These are phyloP conservation scores for Brenthis daphne DNA, from an alignment of 2,888 invertebrate species.

Conservation along the genomic window DNA sequence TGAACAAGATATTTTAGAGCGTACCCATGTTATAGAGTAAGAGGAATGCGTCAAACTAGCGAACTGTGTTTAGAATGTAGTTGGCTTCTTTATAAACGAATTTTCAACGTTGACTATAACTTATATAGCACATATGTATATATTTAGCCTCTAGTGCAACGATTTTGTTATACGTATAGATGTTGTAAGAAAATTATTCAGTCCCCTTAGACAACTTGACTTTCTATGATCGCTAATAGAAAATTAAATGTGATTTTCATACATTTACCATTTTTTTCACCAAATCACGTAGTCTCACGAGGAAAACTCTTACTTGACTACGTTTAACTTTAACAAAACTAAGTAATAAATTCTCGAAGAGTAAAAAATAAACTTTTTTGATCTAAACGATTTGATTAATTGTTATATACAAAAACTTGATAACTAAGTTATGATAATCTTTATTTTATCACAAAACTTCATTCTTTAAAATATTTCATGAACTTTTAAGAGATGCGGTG, in stretches of 20 bases:
- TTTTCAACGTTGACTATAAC: constrained; percentile 5
- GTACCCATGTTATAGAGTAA: constrained; percentile 15
- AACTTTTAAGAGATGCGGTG: constrained; percentile 16
- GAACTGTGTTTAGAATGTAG: constrained; percentile 9
- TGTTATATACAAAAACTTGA: constrained; percentile 1
- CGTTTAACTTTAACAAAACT: neutral
- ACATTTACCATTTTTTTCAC: too few species aligned
- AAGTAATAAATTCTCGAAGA: neutral
- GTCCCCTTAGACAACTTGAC: neutral
- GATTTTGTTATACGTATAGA: too few species aligned
- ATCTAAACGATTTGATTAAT: neutral
- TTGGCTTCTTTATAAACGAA: constrained; percentile 4
- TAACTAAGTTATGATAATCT: constrained; percentile 11
- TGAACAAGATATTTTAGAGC: constrained; percentile 28
- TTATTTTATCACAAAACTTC: constrained; percentile 21
- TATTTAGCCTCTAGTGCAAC: too few species aligned
- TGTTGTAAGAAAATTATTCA: too few species aligned
- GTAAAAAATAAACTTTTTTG: neutral
- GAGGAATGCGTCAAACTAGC: constrained; percentile 16
- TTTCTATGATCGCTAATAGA: neutral
- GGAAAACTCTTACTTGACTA: neutral
- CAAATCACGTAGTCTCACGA: too few species aligned
- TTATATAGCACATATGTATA: too few species aligned
- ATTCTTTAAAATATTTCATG: constrained; percentile 15
- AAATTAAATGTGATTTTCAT: neutral